phyloP scores from a whole-genome alignment of 2,888 invertebrate species.

The Drosophila birchii region DNA sequence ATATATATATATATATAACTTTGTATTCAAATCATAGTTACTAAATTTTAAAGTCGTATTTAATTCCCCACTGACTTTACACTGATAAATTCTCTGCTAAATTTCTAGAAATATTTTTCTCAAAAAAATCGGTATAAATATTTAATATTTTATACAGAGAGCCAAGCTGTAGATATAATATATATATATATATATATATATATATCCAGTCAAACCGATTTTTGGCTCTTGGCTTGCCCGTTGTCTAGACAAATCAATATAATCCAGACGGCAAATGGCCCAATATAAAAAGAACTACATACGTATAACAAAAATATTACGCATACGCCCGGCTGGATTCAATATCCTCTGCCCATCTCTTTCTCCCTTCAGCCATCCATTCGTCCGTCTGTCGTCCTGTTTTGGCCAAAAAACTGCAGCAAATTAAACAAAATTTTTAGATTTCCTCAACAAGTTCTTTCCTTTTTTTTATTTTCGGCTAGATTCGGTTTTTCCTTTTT shows the following conservation, averaged over 20 bases:
- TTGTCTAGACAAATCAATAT: constrained; percentile 68
- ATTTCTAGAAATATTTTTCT: constrained; percentile 1
- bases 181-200: not conserved
- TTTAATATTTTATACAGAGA: constrained; percentile 27
- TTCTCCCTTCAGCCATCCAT: not conserved
- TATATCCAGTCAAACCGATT: constrained; percentile 8
- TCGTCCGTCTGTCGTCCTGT: constrained; percentile 1
- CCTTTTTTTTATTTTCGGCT: constrained; percentile 39
- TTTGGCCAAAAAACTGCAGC: constrained; percentile 49
- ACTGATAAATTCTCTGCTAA: not conserved
- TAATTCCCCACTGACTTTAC: not conserved
- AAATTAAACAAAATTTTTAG: constrained; percentile 80
- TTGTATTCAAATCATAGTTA: not conserved
- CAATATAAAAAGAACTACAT: constrained; percentile 63
- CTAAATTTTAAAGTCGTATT: not conserved
- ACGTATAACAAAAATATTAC: constrained; percentile 63
- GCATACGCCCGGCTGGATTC: constrained; percentile 64
- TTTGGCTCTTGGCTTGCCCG: constrained; percentile 20
- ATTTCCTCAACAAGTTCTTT: constrained; percentile 54
- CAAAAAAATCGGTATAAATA: constrained; percentile 15
- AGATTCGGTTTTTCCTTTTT: constrained; percentile 22
- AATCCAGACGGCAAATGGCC: constrained; percentile 70
- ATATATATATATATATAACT: not conserved
- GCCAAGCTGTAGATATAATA: not conserved
- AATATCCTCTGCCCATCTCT: constrained; percentile 10